Conservation (phyloP, 2,797 vertebrate genomes). For the Chromobotia macracanthus region DNA sequence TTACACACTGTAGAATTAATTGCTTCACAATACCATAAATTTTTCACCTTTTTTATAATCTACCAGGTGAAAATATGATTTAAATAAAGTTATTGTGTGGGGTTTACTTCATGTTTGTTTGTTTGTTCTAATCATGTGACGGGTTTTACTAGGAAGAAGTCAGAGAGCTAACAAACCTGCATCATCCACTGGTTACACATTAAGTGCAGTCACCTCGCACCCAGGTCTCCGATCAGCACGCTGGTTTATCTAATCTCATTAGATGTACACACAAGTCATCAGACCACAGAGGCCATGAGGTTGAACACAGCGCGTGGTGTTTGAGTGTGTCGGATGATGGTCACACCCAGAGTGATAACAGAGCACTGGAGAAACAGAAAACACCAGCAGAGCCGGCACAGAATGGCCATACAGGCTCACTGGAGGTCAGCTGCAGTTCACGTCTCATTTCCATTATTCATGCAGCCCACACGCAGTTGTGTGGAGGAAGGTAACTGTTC, state of each 20-base stretch:
- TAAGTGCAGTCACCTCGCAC: conserved; percentile 54
- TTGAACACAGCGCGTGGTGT: conserved; percentile 66
- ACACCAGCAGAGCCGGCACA: conserved; percentile 9
- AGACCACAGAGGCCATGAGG: conserved; percentile 60
- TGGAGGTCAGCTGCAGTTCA: conserved; percentile 66
- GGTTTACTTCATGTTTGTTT: no score
- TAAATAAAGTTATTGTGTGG: no score
- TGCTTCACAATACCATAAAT: no score
- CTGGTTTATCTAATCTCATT: conserved; percentile 46
- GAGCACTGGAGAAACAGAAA: conserved; percentile 3
- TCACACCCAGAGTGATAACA: conserved; percentile 33
- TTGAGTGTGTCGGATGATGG: conserved; percentile 26
- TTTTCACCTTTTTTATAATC: no score
- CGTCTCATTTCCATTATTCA: conserved; percentile 70
- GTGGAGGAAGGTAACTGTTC: conserved; percentile 43
- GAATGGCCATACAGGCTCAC: conserved; percentile 46
- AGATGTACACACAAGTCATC: conserved; percentile 49
- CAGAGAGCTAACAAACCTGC: conserved; percentile 1
- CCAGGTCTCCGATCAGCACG: conserved; percentile 42
- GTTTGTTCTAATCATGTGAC: neutral
- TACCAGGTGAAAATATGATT: neutral
- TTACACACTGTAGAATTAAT: no score
- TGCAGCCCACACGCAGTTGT: conserved; percentile 60
- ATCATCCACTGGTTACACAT: conserved; percentile 40
- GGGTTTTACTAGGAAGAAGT: neutral